These are phyloP conservation scores for Palythoa heliodiscus DNA, from an alignment of 92 coral and sea anemone species.

Conservation along the genomic window DNA sequence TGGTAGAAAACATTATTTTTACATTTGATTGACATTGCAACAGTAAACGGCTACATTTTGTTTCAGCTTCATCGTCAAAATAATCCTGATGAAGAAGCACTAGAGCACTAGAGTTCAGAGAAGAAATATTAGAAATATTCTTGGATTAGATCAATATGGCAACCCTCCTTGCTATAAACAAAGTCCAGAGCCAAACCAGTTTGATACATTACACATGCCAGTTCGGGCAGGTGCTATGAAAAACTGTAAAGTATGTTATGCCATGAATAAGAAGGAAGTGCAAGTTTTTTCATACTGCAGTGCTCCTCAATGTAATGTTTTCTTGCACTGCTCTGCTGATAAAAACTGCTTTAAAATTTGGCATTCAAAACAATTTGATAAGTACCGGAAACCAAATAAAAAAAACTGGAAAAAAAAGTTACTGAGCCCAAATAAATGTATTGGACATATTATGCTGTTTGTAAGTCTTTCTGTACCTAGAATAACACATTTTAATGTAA, in stretches of 20 bases:
- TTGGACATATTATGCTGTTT: not conserved
- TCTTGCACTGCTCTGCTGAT: slow-evolving; percentile 13
- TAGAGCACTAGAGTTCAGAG: slow-evolving; percentile 25
- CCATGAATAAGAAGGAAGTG: not conserved
- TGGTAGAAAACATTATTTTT: slow-evolving; percentile 50
- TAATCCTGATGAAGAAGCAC: slow-evolving; percentile 26
- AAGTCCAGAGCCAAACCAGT: not conserved
- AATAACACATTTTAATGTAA: not conserved
- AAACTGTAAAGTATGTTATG: slow-evolving; percentile 44
- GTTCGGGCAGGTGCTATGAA: not conserved
- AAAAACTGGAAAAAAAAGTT: slow-evolving; percentile 2
- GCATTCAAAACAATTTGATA: slow-evolving; percentile 2
- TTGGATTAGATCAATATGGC: slow-evolving; percentile 14
- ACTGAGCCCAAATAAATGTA: not conserved
- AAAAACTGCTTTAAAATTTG: slow-evolving; percentile 37
- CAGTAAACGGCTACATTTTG: slow-evolving; percentile 35
- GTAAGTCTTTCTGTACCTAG: not conserved
- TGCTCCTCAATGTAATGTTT: slow-evolving; percentile 47
- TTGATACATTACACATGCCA: slow-evolving; percentile 13
- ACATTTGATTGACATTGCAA: slow-evolving; percentile 42
- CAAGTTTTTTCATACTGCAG: slow-evolving; percentile 30
- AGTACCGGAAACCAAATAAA: slow-evolving; percentile 9
- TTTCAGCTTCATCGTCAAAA: slow-evolving; percentile 14
- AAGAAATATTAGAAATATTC: slow-evolving; percentile 5
- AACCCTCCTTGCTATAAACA: not conserved